phyloP scores from a whole-genome alignment of 1,140 invertebrate genomes.

The Dufourea novaeangliae region DNA sequence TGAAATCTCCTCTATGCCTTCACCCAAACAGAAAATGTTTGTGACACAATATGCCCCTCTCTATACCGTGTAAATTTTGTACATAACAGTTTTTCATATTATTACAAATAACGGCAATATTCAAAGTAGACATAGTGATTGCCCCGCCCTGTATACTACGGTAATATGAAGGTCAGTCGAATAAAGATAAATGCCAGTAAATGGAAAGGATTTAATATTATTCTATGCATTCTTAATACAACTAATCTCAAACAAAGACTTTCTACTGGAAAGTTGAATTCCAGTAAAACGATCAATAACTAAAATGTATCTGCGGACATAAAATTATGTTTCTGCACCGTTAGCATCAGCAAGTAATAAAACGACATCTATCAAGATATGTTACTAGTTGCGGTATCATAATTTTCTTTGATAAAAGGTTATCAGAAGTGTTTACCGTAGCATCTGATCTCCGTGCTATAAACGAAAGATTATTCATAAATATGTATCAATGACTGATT shows the following conservation, averaged over 20 bases:
- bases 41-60: too few species aligned
- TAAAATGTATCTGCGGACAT: slow-evolving; percentile 10
- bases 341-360: slow-evolving; percentile 2
- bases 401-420: slow-evolving; percentile 31
- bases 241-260: neutral
- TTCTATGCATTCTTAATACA: too few species aligned
- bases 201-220: too few species aligned
- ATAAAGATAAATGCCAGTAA: too few species aligned
- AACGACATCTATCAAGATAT: slow-evolving; percentile 17
- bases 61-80: too few species aligned
- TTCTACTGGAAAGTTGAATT: neutral
- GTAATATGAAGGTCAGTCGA: too few species aligned
- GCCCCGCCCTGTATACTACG: too few species aligned
- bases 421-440: slow-evolving; percentile 32
- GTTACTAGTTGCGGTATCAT: slow-evolving; percentile 11
- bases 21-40: too few species aligned
- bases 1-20: too few species aligned
- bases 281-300: neutral
- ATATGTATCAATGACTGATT: slow-evolving; percentile 54
- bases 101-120: too few species aligned
- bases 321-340: neutral
- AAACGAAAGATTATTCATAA: slow-evolving; percentile 49
- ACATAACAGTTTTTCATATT: too few species aligned
- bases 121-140: too few species aligned
- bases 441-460: neutral